Evolutionary conservation across 2,113 vertebrate species (phyloP).

Genomic region (Apistogramma diplotaenia): DNA sequence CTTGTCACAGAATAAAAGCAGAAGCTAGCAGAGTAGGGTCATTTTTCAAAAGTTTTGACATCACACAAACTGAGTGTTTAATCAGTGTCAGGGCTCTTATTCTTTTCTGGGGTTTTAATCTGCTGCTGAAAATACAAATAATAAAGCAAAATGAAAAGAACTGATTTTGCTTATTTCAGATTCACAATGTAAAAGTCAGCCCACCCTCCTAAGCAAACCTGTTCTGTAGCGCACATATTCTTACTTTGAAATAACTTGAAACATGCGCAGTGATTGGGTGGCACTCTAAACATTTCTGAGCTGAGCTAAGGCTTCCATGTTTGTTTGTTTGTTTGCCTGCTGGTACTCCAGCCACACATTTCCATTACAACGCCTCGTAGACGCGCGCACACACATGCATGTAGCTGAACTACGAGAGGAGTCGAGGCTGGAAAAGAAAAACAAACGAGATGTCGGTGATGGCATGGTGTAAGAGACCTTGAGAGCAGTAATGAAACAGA

Average conservation of each 20-base stretch:
- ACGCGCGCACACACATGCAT: not conserved
- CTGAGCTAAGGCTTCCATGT: too few species aligned
- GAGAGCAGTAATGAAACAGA: not conserved
- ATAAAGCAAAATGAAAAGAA: not conserved
- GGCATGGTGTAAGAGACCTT: constrained; percentile 21
- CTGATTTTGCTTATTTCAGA: not conserved
- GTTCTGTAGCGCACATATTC: not conserved
- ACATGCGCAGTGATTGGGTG: too few species aligned
- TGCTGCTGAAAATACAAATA: not conserved
- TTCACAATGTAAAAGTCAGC: not conserved
- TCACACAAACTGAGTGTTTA: not conserved
- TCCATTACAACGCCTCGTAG: not conserved
- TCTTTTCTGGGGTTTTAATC: not conserved
- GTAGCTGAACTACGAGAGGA: not conserved
- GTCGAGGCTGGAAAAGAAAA: not conserved
- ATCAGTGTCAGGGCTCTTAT: not conserved
- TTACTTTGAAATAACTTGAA: too few species aligned
- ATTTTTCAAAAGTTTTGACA: not conserved
- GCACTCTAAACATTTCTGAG: too few species aligned
- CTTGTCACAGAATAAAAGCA: not conserved
- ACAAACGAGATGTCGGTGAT: not conserved
- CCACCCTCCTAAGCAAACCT: not conserved
- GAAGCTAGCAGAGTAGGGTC: not conserved
- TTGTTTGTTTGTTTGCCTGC: not conserved
- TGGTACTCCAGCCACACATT: not conserved